Conservation (phyloP, 2,888 invertebrate species). For the Euplexia lucipara region DNA sequence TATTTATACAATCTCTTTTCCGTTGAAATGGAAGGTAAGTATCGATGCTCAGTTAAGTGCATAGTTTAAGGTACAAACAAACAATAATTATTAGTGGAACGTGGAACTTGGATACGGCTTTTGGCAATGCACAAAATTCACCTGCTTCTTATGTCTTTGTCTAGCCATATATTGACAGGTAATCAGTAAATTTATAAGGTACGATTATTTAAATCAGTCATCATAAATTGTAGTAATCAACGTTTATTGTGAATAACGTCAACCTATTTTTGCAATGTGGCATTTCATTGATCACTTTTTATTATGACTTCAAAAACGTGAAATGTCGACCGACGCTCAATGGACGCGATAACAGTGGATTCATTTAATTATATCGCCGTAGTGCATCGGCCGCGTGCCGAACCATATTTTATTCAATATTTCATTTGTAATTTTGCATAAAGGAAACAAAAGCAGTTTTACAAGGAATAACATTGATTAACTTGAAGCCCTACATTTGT, state of each 20-base stretch:
- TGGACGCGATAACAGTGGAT: conserved; percentile 65
- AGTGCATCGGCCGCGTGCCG: neutral
- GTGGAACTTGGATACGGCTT: too few relatives aligned
- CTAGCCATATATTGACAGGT: too few relatives aligned
- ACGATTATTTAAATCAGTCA: too few relatives aligned
- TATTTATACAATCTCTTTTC: conserved; percentile 28
- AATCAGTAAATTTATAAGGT: too few relatives aligned
- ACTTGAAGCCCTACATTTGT: neutral
- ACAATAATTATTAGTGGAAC: neutral
- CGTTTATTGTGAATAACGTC: neutral
- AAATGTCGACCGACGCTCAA: conserved; percentile 60
- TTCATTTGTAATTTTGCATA: neutral
- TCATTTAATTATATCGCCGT: conserved; percentile 69
- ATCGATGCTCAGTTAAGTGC: conserved; percentile 1
- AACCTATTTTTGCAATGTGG: neutral
- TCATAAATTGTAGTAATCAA: neutral
- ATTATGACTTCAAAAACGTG: conserved; percentile 53
- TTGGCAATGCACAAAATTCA: too few relatives aligned
- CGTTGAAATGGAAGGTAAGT: conserved; percentile 11
- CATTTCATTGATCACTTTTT: conserved; percentile 10
- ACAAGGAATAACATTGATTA: neutral
- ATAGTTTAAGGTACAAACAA: neutral
- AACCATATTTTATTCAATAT: conserved; percentile 6
- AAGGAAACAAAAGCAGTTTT: neutral
- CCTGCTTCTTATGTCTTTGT: too few relatives aligned